A percentile compares a stretch with the other conserved stretches of the same genome.
Evolutionary conservation across 2,888 invertebrate species (phyloP).

Genomic region (Platerodrilus igneus): DNA sequence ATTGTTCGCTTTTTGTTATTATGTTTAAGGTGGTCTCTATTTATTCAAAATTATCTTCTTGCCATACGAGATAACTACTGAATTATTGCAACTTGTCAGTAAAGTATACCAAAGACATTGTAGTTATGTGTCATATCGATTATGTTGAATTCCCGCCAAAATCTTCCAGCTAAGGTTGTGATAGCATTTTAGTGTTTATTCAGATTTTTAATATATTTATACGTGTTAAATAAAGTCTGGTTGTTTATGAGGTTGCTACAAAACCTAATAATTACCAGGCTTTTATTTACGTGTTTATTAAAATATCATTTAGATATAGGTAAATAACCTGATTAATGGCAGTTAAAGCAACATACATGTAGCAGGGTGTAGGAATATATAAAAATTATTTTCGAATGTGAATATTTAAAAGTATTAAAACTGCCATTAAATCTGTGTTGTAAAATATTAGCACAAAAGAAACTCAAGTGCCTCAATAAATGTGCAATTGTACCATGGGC

Average conservation of each 20-base stretch:
- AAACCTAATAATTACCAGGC: too few species aligned
- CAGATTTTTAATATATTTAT: too few species aligned
- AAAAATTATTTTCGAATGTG: constrained; percentile 20
- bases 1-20: constrained; percentile 37
- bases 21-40: too few species aligned
- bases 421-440: constrained; percentile 18
- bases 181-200: constrained; percentile 44
- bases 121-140: constrained; percentile 45
- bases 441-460: constrained; percentile 36
- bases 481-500: constrained; percentile 48
- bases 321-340: constrained; percentile 17
- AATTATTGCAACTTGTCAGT: constrained; percentile 38
- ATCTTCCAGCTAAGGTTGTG: constrained; percentile 50
- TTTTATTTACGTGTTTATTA: too few species aligned
- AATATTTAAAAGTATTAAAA: constrained; percentile 20
- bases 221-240: too few species aligned
- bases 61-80: too few species aligned
- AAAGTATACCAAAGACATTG: constrained; percentile 47
- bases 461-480: constrained; percentile 48
- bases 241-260: too few species aligned
- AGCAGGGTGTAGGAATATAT: constrained; percentile 21
- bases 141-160: constrained; percentile 42
- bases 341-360: constrained; percentile 20
- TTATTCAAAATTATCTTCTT: too few species aligned
- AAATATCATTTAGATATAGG: too few species aligned